phyloP scores from a whole-genome alignment of 2,888 invertebrate species.

The Torymus aiolomorphi region DNA sequence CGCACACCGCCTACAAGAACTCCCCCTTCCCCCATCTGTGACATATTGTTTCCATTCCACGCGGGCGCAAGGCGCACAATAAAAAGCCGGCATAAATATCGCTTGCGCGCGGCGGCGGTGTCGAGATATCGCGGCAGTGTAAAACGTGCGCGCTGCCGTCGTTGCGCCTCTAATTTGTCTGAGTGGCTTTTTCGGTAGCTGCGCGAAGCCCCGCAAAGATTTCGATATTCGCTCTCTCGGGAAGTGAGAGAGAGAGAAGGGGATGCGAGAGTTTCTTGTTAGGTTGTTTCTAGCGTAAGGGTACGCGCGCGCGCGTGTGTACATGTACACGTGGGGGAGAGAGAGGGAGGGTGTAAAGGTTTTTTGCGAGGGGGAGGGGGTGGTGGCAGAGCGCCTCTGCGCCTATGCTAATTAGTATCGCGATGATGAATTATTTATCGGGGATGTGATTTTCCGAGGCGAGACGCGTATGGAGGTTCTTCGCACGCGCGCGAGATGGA shows the following conservation, averaged over 20 bases:
- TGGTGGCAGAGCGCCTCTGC: no score
- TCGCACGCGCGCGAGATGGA: no score
- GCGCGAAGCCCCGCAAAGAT: slow-evolving; percentile 59
- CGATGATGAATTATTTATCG: slow-evolving; percentile 50
- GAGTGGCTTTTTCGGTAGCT: slow-evolving; percentile 72
- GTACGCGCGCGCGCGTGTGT: background rate
- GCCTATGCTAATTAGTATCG: slow-evolving; percentile 46
- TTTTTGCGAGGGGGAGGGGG: no score
- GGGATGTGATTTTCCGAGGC: no score
- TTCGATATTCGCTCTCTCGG: slow-evolving; percentile 43
- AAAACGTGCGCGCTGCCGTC: slow-evolving; percentile 45
- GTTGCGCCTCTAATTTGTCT: slow-evolving; percentile 71
- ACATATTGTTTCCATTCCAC: slow-evolving; percentile 75
- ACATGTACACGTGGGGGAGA: no score
- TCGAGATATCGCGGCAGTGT: slow-evolving; percentile 41
- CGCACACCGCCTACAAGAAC: slow-evolving; percentile 69
- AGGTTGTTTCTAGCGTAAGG: background rate
- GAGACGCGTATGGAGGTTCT: no score
- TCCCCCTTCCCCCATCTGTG: slow-evolving; percentile 63
- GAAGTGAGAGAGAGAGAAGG: background rate
- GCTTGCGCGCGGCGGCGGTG: slow-evolving; percentile 45
- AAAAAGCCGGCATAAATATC: slow-evolving; percentile 75
- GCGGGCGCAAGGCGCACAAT: slow-evolving; percentile 69
- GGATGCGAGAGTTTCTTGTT: slow-evolving; percentile 35
- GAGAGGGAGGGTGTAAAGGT: no score